These are phyloP conservation scores for Psittacula cyanocephala DNA, from an alignment of 2,113 vertebrate species.

Conservation along the genomic window DNA sequence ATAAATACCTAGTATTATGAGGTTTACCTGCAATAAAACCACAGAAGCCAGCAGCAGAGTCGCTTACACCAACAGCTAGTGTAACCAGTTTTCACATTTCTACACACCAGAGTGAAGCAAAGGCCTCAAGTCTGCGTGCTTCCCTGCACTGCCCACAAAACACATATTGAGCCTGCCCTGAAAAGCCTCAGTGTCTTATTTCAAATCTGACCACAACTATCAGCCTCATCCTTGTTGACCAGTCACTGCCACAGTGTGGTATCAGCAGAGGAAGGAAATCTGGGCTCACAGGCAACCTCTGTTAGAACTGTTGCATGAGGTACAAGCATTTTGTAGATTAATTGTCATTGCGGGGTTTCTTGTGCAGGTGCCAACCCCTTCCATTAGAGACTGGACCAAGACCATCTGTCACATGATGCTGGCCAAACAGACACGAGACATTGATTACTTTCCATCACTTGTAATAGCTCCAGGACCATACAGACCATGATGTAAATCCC, in stretches of 20 bases:
- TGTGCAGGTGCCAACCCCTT: background rate
- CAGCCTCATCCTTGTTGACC: background rate
- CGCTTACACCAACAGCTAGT: background rate
- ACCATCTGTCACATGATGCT: background rate
- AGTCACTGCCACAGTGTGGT: fast-evolving
- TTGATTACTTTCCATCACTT: background rate
- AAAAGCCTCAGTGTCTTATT: fast-evolving
- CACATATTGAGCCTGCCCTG: background rate
- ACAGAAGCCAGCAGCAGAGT: background rate
- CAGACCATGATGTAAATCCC: background rate
- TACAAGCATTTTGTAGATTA: background rate
- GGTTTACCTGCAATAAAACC: background rate
- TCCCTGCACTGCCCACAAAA: background rate
- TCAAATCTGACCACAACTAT: background rate
- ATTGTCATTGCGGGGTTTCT: background rate
- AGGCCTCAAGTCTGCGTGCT: background rate
- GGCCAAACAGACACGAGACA: background rate
- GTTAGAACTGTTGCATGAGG: background rate
- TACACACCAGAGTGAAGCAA: background rate
- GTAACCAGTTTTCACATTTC: background rate
- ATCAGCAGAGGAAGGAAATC: background rate
- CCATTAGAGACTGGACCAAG: background rate
- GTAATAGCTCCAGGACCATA: background rate
- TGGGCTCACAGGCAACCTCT: fast-evolving
- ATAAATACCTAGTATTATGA: background rate